phyloP scores from a whole-genome alignment of 2,113 vertebrate species.

The Stigmatopora argus region DNA sequence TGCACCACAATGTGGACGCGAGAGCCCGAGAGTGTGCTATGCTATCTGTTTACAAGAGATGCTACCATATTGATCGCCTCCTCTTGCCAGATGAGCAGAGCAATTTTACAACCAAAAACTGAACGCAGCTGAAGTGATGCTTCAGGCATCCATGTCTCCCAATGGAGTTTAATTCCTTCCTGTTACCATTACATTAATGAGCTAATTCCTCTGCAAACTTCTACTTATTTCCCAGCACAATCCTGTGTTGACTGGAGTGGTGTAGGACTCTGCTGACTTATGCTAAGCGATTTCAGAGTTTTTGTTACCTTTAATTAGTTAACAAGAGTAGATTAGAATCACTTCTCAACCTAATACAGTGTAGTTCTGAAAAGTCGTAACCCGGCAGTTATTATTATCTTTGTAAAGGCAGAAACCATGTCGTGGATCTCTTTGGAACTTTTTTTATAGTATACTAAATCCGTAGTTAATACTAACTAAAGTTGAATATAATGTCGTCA shows the following conservation, averaged over 20 bases:
- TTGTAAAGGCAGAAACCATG: neutral
- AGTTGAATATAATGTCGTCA: constrained; percentile 1
- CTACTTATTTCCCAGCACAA: constrained; percentile 68
- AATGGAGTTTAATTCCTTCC: constrained; percentile 70
- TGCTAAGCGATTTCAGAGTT: constrained; percentile 10
- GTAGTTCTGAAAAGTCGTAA: no score
- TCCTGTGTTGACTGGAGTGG: constrained; percentile 59
- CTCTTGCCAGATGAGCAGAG: constrained; percentile 71
- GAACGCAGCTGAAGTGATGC: constrained; percentile 68
- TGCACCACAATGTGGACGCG: constrained; percentile 58
- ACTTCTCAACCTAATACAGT: neutral
- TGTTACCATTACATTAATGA: constrained; percentile 78
- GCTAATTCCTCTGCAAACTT: constrained; percentile 70
- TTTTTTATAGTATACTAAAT: neutral
- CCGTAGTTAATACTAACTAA: neutral
- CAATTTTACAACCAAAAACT: constrained; percentile 65
- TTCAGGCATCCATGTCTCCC: constrained; percentile 62
- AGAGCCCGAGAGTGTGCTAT: constrained; percentile 57
- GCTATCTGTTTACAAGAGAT: constrained; percentile 75
- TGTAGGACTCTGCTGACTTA: constrained; percentile 25
- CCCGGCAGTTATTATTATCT: no score
- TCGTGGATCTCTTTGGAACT: neutral
- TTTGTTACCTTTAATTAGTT: neutral
- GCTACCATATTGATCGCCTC: constrained; percentile 71
- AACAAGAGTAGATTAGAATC: neutral